Evolutionary conservation across 2,888 invertebrate species (phyloP), one percentile per base, ranked within the genome.

Genomic region (Ophion ellenae): DNA sequence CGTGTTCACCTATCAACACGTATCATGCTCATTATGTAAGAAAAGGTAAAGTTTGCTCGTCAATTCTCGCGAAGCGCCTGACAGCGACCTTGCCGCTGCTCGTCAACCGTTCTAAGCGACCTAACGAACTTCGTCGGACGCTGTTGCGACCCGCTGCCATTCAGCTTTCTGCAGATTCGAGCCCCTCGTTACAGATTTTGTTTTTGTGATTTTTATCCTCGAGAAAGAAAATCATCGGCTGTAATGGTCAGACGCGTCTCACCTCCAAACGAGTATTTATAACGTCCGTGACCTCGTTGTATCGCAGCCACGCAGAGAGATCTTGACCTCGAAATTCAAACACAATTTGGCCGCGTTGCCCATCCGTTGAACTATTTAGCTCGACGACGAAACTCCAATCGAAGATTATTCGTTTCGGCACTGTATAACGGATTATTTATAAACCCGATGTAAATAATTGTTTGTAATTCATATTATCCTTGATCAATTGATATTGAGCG

Each of bases 11-110:
- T 76, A 84, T 89, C 89, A 87, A 87, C 78, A 87, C 64, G 40
- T 67, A 86, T 86, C 9, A n/a, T 24, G 14, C 87, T 87, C 79
- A 92, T 92, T 92, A 92, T 92, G 81, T 92, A 91, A 92, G 91
- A 84, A 87, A 87, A 73, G 71, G 80, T 79, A 77, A 78, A 74
- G 87, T 86, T 84, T 76, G 81, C 82, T 78, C 53, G n/a, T 71
- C 61, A 83, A 86, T 83, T 76, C 71, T 59, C 63, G 76, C 59
- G 36, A 6, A 17, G 36, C 9, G 17, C 28, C 57, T 53, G 70
- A 17, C 45, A 17, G 40, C 82, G 67, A 67, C 47, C 77, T 74
- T 64, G 69, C 40, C 17, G n/a, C 59, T 80, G 74, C 36, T 78
- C 63, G 61, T 53, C 74, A 64, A 81, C 69, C 69, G 69, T 64